These are phyloP conservation scores for Subacronicta megacephala DNA, from an alignment of 2,888 invertebrate species.

Conservation along the genomic window DNA sequence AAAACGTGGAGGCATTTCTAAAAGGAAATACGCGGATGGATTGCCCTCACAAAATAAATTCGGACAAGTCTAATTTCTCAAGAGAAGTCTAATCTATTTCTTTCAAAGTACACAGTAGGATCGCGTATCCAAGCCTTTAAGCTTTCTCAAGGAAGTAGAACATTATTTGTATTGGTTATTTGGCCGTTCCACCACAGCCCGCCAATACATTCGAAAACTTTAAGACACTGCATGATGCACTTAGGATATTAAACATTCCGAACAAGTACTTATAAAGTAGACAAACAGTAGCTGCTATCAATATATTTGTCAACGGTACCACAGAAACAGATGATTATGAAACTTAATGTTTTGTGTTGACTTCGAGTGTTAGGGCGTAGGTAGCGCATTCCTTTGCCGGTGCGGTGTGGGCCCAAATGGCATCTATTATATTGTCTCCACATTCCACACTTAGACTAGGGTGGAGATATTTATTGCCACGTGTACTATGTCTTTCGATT, in stretches of 20 bases:
- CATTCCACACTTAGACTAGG: constrained; percentile 64
- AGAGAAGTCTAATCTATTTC: too few relatives aligned
- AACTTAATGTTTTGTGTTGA: constrained; percentile 46
- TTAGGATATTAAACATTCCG: constrained; percentile 39
- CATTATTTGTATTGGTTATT: constrained; percentile 11
- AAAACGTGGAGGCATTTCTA: too few relatives aligned
- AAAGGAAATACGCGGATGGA: too few relatives aligned
- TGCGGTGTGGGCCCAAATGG: constrained; percentile 74
- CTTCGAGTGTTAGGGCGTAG: constrained; percentile 68
- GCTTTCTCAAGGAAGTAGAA: constrained; percentile 8
- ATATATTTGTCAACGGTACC: constrained; percentile 50
- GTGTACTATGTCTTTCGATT: constrained; percentile 34
- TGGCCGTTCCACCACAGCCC: constrained; percentile 9
- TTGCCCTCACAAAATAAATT: too few relatives aligned
- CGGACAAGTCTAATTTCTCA: too few relatives aligned
- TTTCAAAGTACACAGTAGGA: not conserved
- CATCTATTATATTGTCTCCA: constrained; percentile 70
- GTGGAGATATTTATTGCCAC: constrained; percentile 55
- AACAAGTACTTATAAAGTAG: constrained; percentile 29
- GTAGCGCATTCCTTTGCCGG: constrained; percentile 76
- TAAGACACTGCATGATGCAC: constrained; percentile 39
- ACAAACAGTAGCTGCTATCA: constrained; percentile 21
- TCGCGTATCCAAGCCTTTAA: constrained; percentile 1
- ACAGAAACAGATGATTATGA: constrained; percentile 48
- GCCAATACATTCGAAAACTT: constrained; percentile 29